Percentiles rank a stretch among this genome's conserved stretches.
Evolutionary conservation across 2,888 invertebrate species (phyloP).

Genomic region (Helicoverpa assulta): DNA sequence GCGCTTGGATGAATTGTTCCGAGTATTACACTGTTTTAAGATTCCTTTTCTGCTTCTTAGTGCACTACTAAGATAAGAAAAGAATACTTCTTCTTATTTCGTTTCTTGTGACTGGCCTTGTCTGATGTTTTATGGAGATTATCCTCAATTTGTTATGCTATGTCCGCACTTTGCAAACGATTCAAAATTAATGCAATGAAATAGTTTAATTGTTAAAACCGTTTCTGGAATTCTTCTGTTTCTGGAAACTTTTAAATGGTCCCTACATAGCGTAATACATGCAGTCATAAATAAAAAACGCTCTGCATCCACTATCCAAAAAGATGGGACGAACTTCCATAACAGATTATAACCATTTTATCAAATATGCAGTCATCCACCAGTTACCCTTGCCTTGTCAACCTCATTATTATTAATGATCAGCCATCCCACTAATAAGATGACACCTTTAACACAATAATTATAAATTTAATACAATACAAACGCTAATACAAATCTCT

Average conservation of each 20-base stretch:
- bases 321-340: neutral
- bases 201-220: too few species aligned
- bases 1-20: neutral
- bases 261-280: too few species aligned
- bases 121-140: too few species aligned
- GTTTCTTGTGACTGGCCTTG: too few species aligned
- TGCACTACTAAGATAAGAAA: too few species aligned
- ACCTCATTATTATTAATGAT: neutral
- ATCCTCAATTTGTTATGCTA: too few species aligned
- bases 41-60: too few species aligned
- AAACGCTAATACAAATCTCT: constrained; percentile 14
- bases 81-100: too few species aligned
- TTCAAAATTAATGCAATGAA: too few species aligned
- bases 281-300: neutral
- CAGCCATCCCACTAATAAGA: neutral
- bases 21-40: neutral
- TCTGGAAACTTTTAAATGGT: too few species aligned
- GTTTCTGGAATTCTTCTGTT: too few species aligned
- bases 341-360: neutral
- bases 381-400: neutral
- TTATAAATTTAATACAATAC: constrained; percentile 13
- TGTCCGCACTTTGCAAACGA: too few species aligned
- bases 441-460: constrained; percentile 13
- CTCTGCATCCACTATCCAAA: neutral
- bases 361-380: neutral